Percentiles rank a stretch among this genome's conserved stretches.
These are phyloP conservation scores for Andrena camellia DNA, from an alignment of 2,888 invertebrate genomes.

Conservation along the genomic window DNA sequence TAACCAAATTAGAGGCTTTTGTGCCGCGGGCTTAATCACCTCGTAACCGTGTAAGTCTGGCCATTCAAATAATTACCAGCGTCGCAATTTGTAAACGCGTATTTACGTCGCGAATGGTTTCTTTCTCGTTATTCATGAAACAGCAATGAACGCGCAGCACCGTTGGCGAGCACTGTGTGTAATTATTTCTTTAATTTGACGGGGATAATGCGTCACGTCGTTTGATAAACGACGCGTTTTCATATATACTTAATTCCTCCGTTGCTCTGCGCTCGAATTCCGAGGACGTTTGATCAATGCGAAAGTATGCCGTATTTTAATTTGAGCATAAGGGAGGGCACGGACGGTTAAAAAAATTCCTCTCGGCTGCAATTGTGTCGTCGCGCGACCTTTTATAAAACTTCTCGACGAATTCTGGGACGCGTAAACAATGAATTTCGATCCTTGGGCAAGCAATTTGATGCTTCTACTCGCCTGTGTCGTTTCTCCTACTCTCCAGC, in stretches of 20 bases:
- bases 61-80: constrained; percentile 17
- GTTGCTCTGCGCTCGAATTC: not conserved
- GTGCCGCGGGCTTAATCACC: not conserved
- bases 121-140: constrained; percentile 14
- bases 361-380: constrained; percentile 13
- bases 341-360: constrained; percentile 14
- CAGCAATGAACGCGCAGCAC: not conserved
- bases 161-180: too few relatives aligned
- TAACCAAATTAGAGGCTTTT: not conserved
- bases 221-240: constrained; percentile 25
- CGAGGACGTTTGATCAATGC: constrained; percentile 7
- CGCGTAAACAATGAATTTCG: constrained; percentile 17
- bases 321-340: too few relatives aligned
- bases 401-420: constrained; percentile 7
- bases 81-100: constrained; percentile 19
- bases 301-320: not conserved
- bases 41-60: not conserved
- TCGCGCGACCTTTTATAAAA: not conserved
- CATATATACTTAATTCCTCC: not conserved
- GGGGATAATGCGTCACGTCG: not conserved
- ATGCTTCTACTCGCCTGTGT: not conserved
- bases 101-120: constrained; percentile 11
- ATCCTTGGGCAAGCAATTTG: constrained; percentile 11
- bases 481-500: not conserved
- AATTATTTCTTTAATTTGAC: constrained; percentile 28